phyloP scores from a whole-genome alignment of 2,113 vertebrate genomes.

The Sapayoa aenigma region DNA sequence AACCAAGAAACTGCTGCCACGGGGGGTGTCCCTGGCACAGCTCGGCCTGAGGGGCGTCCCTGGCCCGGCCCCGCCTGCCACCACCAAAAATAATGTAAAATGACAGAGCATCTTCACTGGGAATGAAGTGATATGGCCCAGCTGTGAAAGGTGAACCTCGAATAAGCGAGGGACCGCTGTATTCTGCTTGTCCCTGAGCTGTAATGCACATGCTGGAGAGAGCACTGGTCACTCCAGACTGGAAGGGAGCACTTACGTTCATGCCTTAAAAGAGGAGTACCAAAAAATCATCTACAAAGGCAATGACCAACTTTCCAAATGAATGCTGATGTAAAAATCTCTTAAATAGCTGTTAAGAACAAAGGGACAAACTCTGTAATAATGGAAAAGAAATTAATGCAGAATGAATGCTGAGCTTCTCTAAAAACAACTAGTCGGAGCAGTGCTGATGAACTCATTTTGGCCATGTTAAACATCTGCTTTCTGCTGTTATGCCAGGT shows the following conservation, averaged over 20 bases:
- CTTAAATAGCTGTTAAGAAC: background rate
- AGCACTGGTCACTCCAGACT: background rate
- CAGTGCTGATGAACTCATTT: background rate
- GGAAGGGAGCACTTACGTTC: background rate
- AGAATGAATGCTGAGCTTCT: background rate
- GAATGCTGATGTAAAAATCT: background rate
- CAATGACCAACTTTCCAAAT: background rate
- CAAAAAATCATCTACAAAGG: background rate
- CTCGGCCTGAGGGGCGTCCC: too few relatives aligned
- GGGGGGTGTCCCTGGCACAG: too few relatives aligned
- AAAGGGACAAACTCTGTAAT: background rate
- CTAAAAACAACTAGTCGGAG: background rate
- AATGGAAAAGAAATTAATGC: background rate
- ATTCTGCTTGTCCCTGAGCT: background rate
- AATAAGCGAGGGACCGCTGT: too few relatives aligned
- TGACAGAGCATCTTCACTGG: too few relatives aligned
- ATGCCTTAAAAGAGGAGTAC: background rate
- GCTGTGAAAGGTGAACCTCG: too few relatives aligned
- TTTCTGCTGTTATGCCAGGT: background rate
- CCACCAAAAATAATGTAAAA: too few relatives aligned
- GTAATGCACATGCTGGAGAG: background rate
- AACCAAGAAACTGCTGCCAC: too few relatives aligned
- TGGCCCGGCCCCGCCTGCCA: too few relatives aligned
- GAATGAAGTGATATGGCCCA: too few relatives aligned
- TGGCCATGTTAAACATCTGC: background rate